Evolutionary conservation across 1,140 invertebrate genomes (phyloP).

Genomic region (Acromyrmex echinatior): DNA sequence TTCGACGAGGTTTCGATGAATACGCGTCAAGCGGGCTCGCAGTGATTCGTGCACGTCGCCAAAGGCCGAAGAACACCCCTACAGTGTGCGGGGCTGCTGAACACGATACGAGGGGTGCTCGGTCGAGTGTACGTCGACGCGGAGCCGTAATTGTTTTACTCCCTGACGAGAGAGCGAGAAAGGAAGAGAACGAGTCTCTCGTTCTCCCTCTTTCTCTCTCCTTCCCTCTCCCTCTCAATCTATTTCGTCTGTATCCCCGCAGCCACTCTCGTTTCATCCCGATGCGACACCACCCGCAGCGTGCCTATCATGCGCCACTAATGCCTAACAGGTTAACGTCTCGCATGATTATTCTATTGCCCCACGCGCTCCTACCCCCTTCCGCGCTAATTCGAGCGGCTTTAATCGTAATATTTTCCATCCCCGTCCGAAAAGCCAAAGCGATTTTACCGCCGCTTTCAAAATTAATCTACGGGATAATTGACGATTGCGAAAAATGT

Average conservation of each 20-base stretch:
- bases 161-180: conserved; percentile 59
- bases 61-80: conserved; percentile 76
- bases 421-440: conserved; percentile 3
- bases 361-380: conserved; percentile 49
- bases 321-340: conserved; percentile 86
- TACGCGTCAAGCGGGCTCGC: conserved; percentile 65
- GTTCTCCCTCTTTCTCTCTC: conserved; percentile 56
- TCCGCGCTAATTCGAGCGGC: conserved; percentile 67
- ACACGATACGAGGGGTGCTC: conserved; percentile 81
- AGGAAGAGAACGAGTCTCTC: conserved; percentile 6
- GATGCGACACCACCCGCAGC: conserved; percentile 84
- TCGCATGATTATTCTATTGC: conserved; percentile 79
- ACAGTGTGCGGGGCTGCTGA: conserved; percentile 69
- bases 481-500: conserved; percentile 3
- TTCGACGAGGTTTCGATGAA: conserved; percentile 54
- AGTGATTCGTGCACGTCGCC: conserved; percentile 68
- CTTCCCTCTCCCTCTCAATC: conserved; percentile 78
- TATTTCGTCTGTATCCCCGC: conserved; percentile 82
- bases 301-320: conserved; percentile 85
- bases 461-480: neutral
- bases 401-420: conserved; percentile 67
- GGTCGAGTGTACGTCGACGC: conserved; percentile 84
- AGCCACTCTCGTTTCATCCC: conserved; percentile 84
- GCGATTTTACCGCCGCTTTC: conserved; percentile 29
- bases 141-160: conserved; percentile 86